Percentiles rank a stretch among this genome's conserved stretches.
phyloP scores from a whole-genome alignment of 2,888 invertebrate species.

The Blastobasis adustella region DNA sequence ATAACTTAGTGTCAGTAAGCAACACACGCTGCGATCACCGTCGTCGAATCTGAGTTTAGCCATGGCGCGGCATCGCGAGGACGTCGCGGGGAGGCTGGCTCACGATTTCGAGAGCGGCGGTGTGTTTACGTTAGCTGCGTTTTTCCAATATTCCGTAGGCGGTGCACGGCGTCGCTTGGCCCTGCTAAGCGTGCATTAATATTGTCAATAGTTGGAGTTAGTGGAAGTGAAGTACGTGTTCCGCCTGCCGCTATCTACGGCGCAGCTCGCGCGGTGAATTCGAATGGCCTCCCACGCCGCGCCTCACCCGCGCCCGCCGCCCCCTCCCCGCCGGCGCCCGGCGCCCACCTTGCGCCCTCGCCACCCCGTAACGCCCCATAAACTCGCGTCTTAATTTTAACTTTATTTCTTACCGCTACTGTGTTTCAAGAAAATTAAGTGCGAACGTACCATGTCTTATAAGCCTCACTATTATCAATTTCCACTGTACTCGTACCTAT shows the following conservation, averaged over 20 bases:
- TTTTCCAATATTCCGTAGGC: conserved; percentile 51
- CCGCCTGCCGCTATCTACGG: conserved; percentile 73
- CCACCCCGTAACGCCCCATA: conserved; percentile 70
- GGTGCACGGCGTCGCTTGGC: conserved; percentile 57
- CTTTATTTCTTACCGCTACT: conserved; percentile 72
- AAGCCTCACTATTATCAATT: conserved; percentile 37
- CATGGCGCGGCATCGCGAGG: no score
- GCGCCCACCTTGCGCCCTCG: conserved; percentile 41
- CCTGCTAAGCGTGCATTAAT: conserved; percentile 73
- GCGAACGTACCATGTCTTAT: conserved; percentile 60
- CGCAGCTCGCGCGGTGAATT: conserved; percentile 69
- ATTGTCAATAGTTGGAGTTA: conserved; percentile 75
- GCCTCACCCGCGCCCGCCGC: conserved; percentile 22
- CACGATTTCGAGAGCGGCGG: not conserved
- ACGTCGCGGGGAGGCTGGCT: not conserved
- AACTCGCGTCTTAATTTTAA: conserved; percentile 75
- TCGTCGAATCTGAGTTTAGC: not conserved
- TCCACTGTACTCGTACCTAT: no score
- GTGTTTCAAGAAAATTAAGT: conserved; percentile 70
- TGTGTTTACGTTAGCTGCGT: conserved; percentile 2
- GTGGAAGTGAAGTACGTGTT: conserved; percentile 74
- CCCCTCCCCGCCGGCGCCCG: conserved; percentile 13
- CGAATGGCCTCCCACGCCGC: conserved; percentile 62
- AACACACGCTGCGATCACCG: conserved; percentile 21
- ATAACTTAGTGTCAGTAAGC: conserved; percentile 63